Base-by-base conservation (phyloP, 2,888 invertebrate genomes). In the Nasonovia ribisnigri region DNA sequence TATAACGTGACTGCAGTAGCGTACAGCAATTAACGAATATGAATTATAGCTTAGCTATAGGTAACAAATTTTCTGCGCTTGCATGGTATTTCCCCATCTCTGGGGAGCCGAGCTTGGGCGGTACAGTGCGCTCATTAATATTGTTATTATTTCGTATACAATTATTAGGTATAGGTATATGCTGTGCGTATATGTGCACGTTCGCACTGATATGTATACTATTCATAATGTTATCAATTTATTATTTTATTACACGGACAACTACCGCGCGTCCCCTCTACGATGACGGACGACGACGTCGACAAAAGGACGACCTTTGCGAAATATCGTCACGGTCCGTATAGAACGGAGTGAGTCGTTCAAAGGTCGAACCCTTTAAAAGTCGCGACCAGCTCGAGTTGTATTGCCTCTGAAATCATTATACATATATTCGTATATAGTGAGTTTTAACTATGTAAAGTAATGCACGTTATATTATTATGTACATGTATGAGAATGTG, bases 301-400 rank as follows among this genome's bases (percentile, higher is more conserved):
- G 29, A 89, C 89, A 57, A 89, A 89, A 89, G 57, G 11, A 20
- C 43, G 91, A 91, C 91, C 84, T 91, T 91, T 91, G 84, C 91
- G 43, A 91, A 91, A 91, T 91, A 91, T 54, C 91, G 91, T 84
- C 84, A 91, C 29, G 91, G 91, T 84, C 54, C 91, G 54, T 91
- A 91, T 91, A 51, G 20, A 77, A 42, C 54, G 51, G 84, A 13
- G 67, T 36, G 54, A 91, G 84, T n/a, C 42, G 57, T 57, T 57
- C 57, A 91, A 91, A 91, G 91, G 91, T 91, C 91, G 20, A 54
- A 91, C 84, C 91, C 91, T 91, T 91, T 91, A 91, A 91, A 91
- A 91, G 91, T 91, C 91, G 91, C 36, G 36, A 84, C 91, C 8
- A 29, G 42, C 54, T 84, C 84, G 57, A 57, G 36, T 77, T 36